Percentiles rank a stretch among this genome's conserved stretches.
Evolutionary conservation across 2,888 invertebrate species (phyloP).

Genomic region (Choreutis nemorana): DNA sequence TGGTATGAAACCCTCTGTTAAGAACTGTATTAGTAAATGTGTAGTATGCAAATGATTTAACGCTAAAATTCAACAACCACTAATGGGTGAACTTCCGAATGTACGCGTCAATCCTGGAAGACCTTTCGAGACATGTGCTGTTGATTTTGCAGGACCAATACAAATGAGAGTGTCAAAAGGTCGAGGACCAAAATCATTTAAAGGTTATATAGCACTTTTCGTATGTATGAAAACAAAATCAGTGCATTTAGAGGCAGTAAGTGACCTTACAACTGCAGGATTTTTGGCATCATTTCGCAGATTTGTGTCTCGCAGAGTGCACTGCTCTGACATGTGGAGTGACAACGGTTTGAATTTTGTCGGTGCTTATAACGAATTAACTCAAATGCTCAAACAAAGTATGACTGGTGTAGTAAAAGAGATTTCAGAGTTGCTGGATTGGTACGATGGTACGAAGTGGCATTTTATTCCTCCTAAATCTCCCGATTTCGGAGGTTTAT

Average conservation of each 20-base stretch:
- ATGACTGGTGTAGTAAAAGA: conserved; percentile 1
- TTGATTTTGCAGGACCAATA: conserved; percentile 1
- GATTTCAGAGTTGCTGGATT: background rate
- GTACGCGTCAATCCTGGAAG: too few species aligned
- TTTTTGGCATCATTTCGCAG: conserved; percentile 4
- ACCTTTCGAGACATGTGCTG: too few species aligned
- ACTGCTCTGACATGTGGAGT: conserved; percentile 3
- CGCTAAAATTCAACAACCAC: too few species aligned
- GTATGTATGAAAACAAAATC: conserved; percentile 1
- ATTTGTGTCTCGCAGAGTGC: conserved; percentile 3
- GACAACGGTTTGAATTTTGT: conserved; percentile 6
- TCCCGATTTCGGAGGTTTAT: too few species aligned
- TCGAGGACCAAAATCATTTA: background rate
- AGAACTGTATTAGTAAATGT: too few species aligned
- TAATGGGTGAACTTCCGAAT: too few species aligned
- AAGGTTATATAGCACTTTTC: conserved; percentile 3
- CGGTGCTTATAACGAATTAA: conserved; percentile 3
- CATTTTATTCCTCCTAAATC: conserved; percentile 5
- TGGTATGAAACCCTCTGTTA: too few species aligned
- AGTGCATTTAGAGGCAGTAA: conserved; percentile 2
- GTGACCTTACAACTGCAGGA: background rate
- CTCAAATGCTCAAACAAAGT: background rate
- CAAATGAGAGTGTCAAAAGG: background rate
- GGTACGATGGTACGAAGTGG: conserved; percentile 1
- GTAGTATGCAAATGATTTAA: too few species aligned